These are phyloP conservation scores for Porites evermanni DNA, from an alignment of 92 coral and sea anemone species.

Conservation along the genomic window DNA sequence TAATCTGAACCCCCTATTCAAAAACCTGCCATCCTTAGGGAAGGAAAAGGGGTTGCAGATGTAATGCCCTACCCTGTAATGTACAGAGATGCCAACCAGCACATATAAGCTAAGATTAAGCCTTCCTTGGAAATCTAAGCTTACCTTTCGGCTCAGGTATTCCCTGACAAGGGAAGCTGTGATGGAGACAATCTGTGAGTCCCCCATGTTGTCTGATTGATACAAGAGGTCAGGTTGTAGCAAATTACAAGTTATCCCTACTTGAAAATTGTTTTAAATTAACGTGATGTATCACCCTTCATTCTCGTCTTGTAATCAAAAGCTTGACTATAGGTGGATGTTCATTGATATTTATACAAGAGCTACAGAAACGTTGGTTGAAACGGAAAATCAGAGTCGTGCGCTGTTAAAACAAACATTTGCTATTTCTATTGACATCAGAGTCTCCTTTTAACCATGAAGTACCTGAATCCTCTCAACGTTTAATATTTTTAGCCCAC, in stretches of 20 bases:
- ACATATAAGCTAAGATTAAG: too few relatives aligned
- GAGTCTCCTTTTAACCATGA: neutral
- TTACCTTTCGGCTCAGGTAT: slow-evolving; percentile 94
- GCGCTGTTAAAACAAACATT: too few relatives aligned
- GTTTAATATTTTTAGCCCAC: neutral
- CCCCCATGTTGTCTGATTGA: slow-evolving; percentile 52
- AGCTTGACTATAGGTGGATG: neutral
- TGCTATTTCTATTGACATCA: too few relatives aligned
- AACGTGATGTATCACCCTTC: neutral
- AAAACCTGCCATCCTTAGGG: too few relatives aligned
- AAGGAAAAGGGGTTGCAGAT: too few relatives aligned
- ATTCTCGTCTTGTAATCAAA: neutral
- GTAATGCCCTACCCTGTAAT: too few relatives aligned
- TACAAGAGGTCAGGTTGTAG: neutral
- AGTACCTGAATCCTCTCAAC: neutral
- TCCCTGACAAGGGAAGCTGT: slow-evolving; percentile 96
- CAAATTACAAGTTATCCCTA: too few relatives aligned
- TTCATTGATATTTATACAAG: neutral
- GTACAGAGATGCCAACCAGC: neutral
- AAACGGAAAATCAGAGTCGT: too few relatives aligned
- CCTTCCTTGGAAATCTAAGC: neutral
- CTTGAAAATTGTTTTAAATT: too few relatives aligned
- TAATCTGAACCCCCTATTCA: too few relatives aligned
- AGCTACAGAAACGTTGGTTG: neutral
- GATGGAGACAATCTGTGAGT: slow-evolving; percentile 65